Evolutionary conservation across 2,888 invertebrate genomes (phyloP), one percentile per base, ranked within the genome.

Genomic region (Drosophila flavopinicola): DNA sequence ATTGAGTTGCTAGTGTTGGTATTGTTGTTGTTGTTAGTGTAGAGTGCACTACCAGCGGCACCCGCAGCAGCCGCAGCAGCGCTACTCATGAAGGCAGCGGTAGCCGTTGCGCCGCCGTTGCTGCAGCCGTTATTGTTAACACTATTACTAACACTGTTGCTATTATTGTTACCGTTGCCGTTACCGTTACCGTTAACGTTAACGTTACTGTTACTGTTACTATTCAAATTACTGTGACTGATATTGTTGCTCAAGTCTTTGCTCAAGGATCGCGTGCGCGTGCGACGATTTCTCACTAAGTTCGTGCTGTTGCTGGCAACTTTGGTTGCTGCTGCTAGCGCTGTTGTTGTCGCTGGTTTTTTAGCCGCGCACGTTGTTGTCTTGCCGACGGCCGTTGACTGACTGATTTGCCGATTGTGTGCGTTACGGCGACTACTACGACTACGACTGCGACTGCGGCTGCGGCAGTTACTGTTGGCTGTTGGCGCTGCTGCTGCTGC

Each of bases 31-130:
- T 53, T 66, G 30, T 60, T 75, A 44, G 48, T 64, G 74, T 96
- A 96, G 89, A 96, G 93, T 93, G 96, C 95, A 92, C 95, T 94
- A 93, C 95, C 94, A 91, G 95, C 94, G 84, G 90, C 87, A 93
- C 96, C 95, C 92, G 95, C 94, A 93, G 95, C 94, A 92, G 95
- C 95, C 86, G 90, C 88, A 84, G 90, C 89, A 82, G 89, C 89
- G 91, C 95, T 94, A 91, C 95, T 95, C 93, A 96, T 95, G 93
- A 94, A 96, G 87, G 88, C 87, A 87, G 89, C 88, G 78, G 88
- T 79, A 80, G 85, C 79, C 74, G 88, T 74, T 71, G 78, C 77
- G 78, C 59, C 67, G 70, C 75, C 69, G 83, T 78, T 82, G 76
- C 61, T 78, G 76, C 76, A 66, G 70, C 78, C 69, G 64, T 64